These are phyloP conservation scores for Ammodytes dubius DNA, from an alignment of 2,113 vertebrate genomes.

Conservation along the genomic window DNA sequence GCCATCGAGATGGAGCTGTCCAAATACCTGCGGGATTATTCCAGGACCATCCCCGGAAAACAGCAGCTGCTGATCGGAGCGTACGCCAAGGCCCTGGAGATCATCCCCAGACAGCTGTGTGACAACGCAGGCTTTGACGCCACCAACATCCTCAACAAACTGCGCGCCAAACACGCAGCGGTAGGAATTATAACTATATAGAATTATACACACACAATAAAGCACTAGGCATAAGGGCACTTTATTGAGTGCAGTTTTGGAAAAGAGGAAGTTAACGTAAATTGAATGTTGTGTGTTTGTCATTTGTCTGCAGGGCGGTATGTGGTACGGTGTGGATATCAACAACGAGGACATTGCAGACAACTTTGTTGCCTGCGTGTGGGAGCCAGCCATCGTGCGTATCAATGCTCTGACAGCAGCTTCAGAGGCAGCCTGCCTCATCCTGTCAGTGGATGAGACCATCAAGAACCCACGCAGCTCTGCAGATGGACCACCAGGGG, in stretches of 20 bases:
- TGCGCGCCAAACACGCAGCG: constrained; percentile 97
- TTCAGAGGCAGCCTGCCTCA: constrained; percentile 95
- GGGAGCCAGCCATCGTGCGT: constrained; percentile 94
- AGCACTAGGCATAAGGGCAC: neutral
- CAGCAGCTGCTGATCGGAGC: constrained; percentile 97
- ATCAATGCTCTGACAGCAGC: constrained; percentile 95
- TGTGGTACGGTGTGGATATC: constrained; percentile 96
- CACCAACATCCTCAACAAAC: constrained; percentile 98
- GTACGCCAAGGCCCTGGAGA: constrained; percentile 96
- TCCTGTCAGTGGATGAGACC: constrained; percentile 95
- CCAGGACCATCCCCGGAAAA: constrained; percentile 97
- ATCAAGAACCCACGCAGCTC: constrained; percentile 94
- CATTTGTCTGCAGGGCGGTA: constrained; percentile 85
- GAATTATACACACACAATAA: neutral
- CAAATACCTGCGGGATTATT: constrained; percentile 94
- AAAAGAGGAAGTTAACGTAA: neutral
- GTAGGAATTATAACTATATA: constrained; percentile 78
- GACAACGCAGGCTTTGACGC: constrained; percentile 99
- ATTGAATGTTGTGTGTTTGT: neutral
- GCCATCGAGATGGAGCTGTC: constrained; percentile 99
- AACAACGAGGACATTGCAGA: constrained; percentile 96
- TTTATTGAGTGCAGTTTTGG: neutral
- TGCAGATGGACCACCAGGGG: constrained; percentile 80
- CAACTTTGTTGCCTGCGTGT: constrained; percentile 92
- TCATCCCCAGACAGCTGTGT: constrained; percentile 97